These are phyloP conservation scores for Drosophila monieri DNA, from an alignment of 2,888 invertebrate genomes.

Conservation along the genomic window DNA sequence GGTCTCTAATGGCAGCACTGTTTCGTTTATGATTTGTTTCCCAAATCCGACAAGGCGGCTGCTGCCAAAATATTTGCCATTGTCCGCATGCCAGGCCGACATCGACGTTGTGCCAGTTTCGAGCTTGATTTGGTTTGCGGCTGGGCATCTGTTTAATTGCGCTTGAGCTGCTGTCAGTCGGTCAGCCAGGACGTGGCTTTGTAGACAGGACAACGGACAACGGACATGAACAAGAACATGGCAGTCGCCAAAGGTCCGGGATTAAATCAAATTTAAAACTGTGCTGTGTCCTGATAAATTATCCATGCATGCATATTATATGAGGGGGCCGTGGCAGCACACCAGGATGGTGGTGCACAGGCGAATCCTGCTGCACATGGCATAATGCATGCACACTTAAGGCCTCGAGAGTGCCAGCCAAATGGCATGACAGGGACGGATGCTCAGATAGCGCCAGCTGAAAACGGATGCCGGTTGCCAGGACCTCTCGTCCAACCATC, in stretches of 20 bases:
- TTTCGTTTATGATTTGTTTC: neutral
- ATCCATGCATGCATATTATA: slow-evolving; percentile 32
- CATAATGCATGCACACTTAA: slow-evolving; percentile 66
- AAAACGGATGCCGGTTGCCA: slow-evolving; percentile 19
- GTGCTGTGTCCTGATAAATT: slow-evolving; percentile 37
- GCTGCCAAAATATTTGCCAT: slow-evolving; percentile 1
- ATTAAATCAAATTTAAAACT: slow-evolving; percentile 47
- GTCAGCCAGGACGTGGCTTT: slow-evolving; percentile 1
- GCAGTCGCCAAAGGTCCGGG: slow-evolving; percentile 6
- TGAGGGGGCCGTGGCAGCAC: neutral
- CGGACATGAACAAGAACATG: slow-evolving; percentile 4
- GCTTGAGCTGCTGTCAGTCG: slow-evolving; percentile 32
- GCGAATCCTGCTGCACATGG: slow-evolving; percentile 35
- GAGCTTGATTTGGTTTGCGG: slow-evolving; percentile 37
- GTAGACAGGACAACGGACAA: slow-evolving; percentile 2
- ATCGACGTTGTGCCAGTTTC: slow-evolving; percentile 12
- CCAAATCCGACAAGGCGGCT: neutral
- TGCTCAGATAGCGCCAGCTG: slow-evolving; percentile 43
- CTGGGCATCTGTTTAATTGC: slow-evolving; percentile 46
- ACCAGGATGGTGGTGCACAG: slow-evolving; percentile 4
- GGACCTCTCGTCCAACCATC: neutral
- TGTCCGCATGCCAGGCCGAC: neutral
- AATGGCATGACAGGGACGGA: slow-evolving; percentile 65
- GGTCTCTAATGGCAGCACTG: neutral
- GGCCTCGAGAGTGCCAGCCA: slow-evolving; percentile 59